Evolutionary conservation across 2,797 vertebrate species (phyloP).

Genomic region (Vireo griseus): DNA sequence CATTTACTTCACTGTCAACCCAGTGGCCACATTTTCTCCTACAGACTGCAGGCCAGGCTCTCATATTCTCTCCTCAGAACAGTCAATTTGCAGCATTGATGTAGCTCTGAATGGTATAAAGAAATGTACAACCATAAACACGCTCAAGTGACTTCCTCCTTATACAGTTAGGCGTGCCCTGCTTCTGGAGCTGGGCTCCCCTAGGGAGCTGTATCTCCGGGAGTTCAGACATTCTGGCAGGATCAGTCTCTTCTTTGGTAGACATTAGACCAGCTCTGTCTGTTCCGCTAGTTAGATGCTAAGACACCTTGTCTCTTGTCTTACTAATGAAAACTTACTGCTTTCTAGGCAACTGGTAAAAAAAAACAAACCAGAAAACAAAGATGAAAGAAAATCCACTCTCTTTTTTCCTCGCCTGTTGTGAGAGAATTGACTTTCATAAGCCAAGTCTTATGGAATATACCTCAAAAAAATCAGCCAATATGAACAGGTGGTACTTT

Average conservation of each 20-base stretch:
- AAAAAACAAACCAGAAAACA: accelerated
- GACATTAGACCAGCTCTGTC: not conserved
- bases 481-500: not conserved
- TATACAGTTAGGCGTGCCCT: not conserved
- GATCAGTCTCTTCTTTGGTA: not conserved
- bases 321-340: not conserved
- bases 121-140: not conserved
- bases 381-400: not conserved
- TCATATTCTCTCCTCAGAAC: not conserved
- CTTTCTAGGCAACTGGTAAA: not conserved
- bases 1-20: not conserved
- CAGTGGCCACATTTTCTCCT: not conserved
- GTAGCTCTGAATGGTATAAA: not conserved
- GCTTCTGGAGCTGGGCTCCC: not conserved
- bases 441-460: not conserved
- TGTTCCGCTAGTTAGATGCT: not conserved
- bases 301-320: not conserved
- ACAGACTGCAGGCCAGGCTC: not conserved
- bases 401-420: not conserved
- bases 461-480: not conserved
- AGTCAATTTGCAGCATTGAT: not conserved
- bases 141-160: not conserved
- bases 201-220: not conserved
- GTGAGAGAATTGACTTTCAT: not conserved
- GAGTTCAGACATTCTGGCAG: not conserved